These are phyloP conservation scores for Danio aesculapii DNA, from an alignment of 2,797 vertebrate species.

Conservation along the genomic window DNA sequence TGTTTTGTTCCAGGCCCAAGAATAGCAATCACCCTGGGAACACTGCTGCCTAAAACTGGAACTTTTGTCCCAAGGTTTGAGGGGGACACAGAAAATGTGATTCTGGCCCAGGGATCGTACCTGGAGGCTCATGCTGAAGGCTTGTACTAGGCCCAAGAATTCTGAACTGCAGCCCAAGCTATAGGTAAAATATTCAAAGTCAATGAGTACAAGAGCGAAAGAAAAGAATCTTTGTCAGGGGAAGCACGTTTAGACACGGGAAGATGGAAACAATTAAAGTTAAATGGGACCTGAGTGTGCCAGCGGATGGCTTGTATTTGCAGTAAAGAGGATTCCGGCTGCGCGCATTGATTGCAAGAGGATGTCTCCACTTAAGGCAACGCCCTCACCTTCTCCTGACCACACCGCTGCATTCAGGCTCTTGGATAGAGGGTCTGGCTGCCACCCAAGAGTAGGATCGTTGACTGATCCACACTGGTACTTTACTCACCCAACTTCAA, in stretches of 20 bases:
- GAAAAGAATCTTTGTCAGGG: constrained; percentile 38
- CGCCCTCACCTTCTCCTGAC: constrained; percentile 83
- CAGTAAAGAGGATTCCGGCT: constrained; percentile 76
- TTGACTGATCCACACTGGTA: constrained; percentile 17
- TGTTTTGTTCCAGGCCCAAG: background rate
- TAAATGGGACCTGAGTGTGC: constrained; percentile 76
- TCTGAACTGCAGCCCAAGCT: background rate
- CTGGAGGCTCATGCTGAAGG: background rate
- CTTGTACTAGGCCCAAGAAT: background rate
- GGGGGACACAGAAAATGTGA: background rate
- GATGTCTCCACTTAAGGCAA: constrained; percentile 86
- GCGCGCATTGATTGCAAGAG: constrained; percentile 88
- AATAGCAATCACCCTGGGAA: background rate
- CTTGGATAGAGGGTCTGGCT: constrained; percentile 50
- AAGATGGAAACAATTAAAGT: constrained; percentile 89
- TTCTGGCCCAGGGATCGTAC: background rate
- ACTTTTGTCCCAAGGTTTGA: background rate
- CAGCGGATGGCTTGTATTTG: constrained; percentile 78
- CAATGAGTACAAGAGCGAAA: constrained; percentile 40
- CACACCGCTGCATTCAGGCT: constrained; percentile 64
- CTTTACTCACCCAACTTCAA: constrained; percentile 33
- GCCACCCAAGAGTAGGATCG: constrained; percentile 46
- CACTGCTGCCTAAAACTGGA: background rate
- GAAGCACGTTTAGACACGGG: constrained; percentile 51
- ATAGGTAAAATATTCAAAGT: constrained; percentile 31